Evolutionary conservation across 2,888 invertebrate genomes (phyloP).

Genomic region (Neoaliturus tenellus): DNA sequence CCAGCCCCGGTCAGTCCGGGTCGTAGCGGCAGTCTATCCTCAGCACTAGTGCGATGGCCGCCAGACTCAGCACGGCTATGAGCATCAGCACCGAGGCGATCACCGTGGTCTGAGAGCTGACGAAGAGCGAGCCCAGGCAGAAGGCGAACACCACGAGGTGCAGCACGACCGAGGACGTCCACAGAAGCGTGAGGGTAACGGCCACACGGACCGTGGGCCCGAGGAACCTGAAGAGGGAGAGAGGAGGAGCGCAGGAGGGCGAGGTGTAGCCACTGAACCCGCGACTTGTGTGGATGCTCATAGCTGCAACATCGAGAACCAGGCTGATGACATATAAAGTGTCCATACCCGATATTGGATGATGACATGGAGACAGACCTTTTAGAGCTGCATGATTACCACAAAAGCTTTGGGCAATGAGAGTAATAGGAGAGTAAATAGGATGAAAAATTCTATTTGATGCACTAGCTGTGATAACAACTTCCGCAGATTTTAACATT

Average conservation of each 20-base stretch:
- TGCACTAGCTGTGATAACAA: no score
- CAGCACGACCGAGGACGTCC: conserved; percentile 64
- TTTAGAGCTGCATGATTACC: no score
- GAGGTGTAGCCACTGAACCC: conserved; percentile 68
- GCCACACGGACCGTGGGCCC: conserved; percentile 66
- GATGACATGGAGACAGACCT: no score
- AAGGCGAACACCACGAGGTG: conserved; percentile 64
- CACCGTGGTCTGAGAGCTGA: conserved; percentile 62
- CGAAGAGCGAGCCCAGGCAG: conserved; percentile 46
- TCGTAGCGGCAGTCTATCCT: conserved; percentile 68
- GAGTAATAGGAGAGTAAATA: no score
- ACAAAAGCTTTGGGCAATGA: no score
- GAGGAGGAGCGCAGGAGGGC: conserved; percentile 64
- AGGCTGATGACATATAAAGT: no score
- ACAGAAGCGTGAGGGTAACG: conserved; percentile 64
- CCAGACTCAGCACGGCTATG: conserved; percentile 64
- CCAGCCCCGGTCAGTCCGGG: conserved; percentile 68
- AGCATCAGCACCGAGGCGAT: conserved; percentile 63
- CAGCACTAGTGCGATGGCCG: conserved; percentile 64
- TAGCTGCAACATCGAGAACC: conserved; percentile 66
- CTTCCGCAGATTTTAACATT: no score
- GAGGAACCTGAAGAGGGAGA: conserved; percentile 64
- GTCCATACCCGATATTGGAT: no score
- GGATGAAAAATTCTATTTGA: no score
- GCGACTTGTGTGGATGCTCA: conserved; percentile 68